A percentile compares a stretch with the other conserved stretches of the same genome.
Evolutionary conservation across 1,140 invertebrate genomes (phyloP).

Genomic region (Choristoneura fumiferana): DNA sequence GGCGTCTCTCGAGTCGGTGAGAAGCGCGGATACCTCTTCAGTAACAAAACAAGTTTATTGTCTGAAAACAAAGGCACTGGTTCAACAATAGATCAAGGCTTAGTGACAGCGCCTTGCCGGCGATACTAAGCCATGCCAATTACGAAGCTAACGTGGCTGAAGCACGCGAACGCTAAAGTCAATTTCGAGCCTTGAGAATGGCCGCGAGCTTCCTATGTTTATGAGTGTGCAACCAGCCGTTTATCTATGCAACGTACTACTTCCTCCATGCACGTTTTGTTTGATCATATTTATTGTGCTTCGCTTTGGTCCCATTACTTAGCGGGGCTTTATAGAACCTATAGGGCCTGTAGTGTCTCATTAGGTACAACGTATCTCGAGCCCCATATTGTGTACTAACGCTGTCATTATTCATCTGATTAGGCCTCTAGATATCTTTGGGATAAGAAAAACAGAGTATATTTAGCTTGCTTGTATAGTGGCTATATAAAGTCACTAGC

Average conservation of each 20-base stretch:
- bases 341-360: constrained; percentile 57
- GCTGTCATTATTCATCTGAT: constrained; percentile 5
- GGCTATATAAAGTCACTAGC: no score
- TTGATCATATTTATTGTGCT: constrained; percentile 68
- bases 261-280: constrained; percentile 68
- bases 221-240: constrained; percentile 44
- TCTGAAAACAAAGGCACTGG: constrained; percentile 64
- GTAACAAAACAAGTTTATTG: constrained; percentile 65
- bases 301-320: constrained; percentile 51
- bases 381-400: neutral
- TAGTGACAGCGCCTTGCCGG: constrained; percentile 48
- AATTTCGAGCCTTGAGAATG: constrained; percentile 57
- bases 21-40: constrained; percentile 40
- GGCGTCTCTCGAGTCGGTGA: constrained; percentile 39
- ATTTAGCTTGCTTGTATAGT: no score
- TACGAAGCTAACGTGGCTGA: constrained; percentile 59
- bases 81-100: constrained; percentile 40
- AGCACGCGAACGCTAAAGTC: constrained; percentile 58
- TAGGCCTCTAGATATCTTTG: constrained; percentile 12
- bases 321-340: constrained; percentile 37
- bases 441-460: neutral
- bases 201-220: constrained; percentile 49
- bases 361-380: constrained; percentile 50
- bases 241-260: constrained; percentile 68
- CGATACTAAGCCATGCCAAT: constrained; percentile 54